Conservation (phyloP, 2,888 invertebrate species). For the Oscheius onirici region DNA sequence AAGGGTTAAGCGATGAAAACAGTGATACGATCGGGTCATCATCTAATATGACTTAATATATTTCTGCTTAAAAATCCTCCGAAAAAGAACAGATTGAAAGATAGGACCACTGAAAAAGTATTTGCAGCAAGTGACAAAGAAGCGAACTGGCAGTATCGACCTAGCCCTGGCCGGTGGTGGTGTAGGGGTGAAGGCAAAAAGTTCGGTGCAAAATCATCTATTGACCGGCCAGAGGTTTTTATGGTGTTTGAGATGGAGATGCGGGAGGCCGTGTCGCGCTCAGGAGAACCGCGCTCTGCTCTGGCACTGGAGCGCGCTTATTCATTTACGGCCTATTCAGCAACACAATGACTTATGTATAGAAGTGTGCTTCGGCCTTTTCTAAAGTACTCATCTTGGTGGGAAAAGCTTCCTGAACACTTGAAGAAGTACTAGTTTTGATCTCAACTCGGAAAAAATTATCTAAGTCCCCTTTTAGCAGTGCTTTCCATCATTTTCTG, state of each 20-base stretch:
- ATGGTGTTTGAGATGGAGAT: constrained; percentile 20
- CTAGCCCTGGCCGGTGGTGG: neutral
- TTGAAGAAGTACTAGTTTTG: neutral
- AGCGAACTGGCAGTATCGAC: neutral
- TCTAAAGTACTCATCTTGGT: neutral
- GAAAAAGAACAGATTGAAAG: too few species aligned
- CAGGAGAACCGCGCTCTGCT: neutral
- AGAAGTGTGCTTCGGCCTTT: neutral
- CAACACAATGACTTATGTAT: neutral
- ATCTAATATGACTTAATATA: too few species aligned
- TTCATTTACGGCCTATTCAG: constrained; percentile 18
- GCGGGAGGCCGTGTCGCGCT: constrained; percentile 24
- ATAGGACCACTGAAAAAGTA: neutral
- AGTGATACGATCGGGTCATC: too few species aligned
- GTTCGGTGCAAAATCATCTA: constrained; percentile 23
- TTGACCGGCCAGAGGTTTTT: constrained; percentile 19
- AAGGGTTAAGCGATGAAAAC: too few species aligned
- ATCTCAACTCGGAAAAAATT: neutral
- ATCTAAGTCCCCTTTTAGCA: neutral
- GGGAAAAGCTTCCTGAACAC: too few species aligned
- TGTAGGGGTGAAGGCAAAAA: constrained; percentile 5
- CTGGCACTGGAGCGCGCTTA: constrained; percentile 8
- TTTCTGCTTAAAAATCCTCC: too few species aligned
- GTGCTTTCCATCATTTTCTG: neutral
- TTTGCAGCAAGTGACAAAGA: neutral